phyloP scores from a whole-genome alignment of 2,113 vertebrate genomes.

The Zosterops japonicus region DNA sequence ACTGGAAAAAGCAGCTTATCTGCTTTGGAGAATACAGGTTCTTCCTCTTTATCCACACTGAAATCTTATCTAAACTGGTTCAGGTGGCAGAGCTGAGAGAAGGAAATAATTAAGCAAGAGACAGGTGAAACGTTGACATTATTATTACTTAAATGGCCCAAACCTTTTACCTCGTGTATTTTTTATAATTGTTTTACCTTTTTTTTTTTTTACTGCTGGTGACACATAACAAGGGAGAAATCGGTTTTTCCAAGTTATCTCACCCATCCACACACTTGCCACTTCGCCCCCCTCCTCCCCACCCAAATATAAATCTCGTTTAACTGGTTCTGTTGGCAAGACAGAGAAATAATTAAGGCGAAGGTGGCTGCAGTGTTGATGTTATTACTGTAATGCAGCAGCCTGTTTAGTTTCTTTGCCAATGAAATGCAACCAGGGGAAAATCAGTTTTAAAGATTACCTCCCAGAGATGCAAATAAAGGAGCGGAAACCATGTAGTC shows the following conservation, averaged over 20 bases:
- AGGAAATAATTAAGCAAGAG: constrained; percentile 70
- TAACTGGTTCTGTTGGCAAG: constrained; percentile 68
- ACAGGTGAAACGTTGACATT: constrained; percentile 66
- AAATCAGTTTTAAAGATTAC: constrained; percentile 73
- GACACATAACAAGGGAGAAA: constrained; percentile 1
- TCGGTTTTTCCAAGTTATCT: constrained; percentile 37
- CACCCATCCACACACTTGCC: not conserved
- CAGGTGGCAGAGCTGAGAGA: constrained; percentile 59
- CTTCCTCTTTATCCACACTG: constrained; percentile 32
- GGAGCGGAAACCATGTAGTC: constrained; percentile 28
- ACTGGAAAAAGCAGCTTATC: constrained; percentile 7
- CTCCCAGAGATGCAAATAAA: constrained; percentile 63
- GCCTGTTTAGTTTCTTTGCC: constrained; percentile 71
- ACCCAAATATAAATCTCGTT: constrained; percentile 68
- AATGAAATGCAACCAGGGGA: constrained; percentile 66
- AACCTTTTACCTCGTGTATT: constrained; percentile 48
- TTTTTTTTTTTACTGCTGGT: not conserved
- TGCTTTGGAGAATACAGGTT: constrained; percentile 14
- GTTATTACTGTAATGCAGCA: constrained; percentile 67
- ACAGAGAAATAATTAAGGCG: constrained; percentile 75
- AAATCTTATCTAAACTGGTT: constrained; percentile 73
- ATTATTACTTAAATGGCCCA: constrained; percentile 69
- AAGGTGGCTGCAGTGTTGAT: constrained; percentile 68
- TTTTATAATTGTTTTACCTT: not conserved
- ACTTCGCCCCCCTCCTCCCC: not conserved